Evolutionary conservation across 2,797 vertebrate species (phyloP).

Genomic region (Margarornis squamiger): DNA sequence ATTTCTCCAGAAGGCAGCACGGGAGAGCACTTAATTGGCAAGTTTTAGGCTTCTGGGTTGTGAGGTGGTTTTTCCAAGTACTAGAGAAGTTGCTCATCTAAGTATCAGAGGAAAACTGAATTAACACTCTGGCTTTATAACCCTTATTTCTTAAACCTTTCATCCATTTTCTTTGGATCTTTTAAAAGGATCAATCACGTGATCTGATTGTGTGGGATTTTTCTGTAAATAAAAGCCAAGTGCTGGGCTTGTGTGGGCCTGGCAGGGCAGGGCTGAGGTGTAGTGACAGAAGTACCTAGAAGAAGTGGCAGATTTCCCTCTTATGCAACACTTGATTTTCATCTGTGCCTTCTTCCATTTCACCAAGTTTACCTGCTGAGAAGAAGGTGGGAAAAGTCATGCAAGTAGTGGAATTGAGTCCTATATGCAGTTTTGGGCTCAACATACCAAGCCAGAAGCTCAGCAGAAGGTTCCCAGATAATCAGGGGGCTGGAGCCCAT

Average conservation of each 20-base stretch:
- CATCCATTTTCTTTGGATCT: background rate
- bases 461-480: background rate
- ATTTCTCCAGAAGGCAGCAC: background rate
- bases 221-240: background rate
- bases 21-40: background rate
- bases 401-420: background rate
- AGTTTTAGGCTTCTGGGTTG: background rate
- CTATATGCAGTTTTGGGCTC: fast-evolving
- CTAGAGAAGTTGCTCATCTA: background rate
- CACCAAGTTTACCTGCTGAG: background rate
- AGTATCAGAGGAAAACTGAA: background rate
- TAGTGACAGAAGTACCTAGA: background rate
- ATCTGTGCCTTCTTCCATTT: background rate
- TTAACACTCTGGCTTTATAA: background rate
- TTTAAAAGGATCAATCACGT: background rate
- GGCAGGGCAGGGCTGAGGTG: background rate
- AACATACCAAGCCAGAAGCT: background rate
- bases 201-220: background rate
- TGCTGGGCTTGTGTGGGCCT: background rate
- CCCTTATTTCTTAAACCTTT: background rate
- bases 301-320: background rate
- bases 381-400: background rate
- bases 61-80: background rate
- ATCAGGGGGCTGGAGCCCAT: background rate
- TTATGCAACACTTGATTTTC: background rate